These are phyloP conservation scores for Hemicrepidius hirtus DNA, from an alignment of 2,888 invertebrate genomes.

Conservation along the genomic window DNA sequence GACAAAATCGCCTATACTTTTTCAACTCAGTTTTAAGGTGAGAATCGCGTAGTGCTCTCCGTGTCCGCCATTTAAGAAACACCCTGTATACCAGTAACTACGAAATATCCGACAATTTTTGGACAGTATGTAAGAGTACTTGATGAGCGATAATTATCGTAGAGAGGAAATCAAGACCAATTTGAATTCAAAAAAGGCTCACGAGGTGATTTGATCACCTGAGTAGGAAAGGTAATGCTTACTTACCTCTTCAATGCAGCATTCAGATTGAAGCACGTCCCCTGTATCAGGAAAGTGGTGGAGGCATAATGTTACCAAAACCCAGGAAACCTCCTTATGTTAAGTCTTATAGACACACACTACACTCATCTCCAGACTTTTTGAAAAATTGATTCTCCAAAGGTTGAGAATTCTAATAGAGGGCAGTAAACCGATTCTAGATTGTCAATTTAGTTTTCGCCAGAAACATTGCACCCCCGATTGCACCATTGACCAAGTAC, in stretches of 20 bases:
- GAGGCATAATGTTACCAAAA: constrained; percentile 59
- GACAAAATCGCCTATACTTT: too few species aligned
- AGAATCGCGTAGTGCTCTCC: too few species aligned
- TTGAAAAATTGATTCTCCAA: constrained; percentile 57
- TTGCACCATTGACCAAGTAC: constrained; percentile 55
- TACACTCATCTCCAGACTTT: constrained; percentile 57
- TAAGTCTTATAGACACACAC: constrained; percentile 55
- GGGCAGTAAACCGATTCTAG: constrained; percentile 44
- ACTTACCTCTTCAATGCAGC: constrained; percentile 40
- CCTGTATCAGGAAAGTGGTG: constrained; percentile 53
- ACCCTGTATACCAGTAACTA: too few species aligned
- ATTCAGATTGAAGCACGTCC: constrained; percentile 37
- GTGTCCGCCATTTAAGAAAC: too few species aligned
- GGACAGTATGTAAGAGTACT: too few species aligned
- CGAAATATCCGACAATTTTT: too few species aligned
- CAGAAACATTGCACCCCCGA: constrained; percentile 54
- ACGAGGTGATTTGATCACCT: constrained; percentile 59
- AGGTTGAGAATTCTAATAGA: constrained; percentile 49
- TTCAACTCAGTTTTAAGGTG: too few species aligned
- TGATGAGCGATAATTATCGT: too few species aligned
- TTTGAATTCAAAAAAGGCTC: constrained; percentile 45
- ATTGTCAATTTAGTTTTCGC: constrained; percentile 53
- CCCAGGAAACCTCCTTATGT: constrained; percentile 55
- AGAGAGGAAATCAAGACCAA: constrained; percentile 50
- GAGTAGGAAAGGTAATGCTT: constrained; percentile 42